Evolutionary conservation across 2,888 invertebrate genomes (phyloP), one percentile per base, ranked within the genome.

Genomic region (Oscheius sp.): DNA sequence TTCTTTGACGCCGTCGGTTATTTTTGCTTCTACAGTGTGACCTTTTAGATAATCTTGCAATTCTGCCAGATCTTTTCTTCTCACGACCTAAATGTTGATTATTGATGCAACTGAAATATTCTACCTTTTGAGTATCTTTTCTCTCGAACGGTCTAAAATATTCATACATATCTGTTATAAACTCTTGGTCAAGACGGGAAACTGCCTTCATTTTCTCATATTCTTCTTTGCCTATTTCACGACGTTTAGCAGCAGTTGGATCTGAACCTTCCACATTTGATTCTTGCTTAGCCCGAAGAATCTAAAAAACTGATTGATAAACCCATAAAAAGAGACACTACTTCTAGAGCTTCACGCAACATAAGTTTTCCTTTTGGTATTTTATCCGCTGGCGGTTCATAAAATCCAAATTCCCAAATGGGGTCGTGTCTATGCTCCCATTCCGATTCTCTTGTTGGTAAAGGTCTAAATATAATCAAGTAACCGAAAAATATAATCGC

Each of bases 131-230:
- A 18, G 75, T 75, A 23, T 83, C 82, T 25, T 78, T 78, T 55
- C 83, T 74, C 64, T 84, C 86, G 63, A 86, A 86, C 7, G 86
- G 86, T 16, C 86, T 76, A 76, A 86, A 86, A 66, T 82, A 86
- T 45, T 83, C 76, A 73, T 79, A 86, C 58, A 86, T 78, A n/a
- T 75, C 56, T 6, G 84, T 83, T 13, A 86, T 25, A 27, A 79
- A 77, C 45, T 81, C 84, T 7, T 56, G 13, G 45, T 84, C 83
- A 21, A 86, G 77, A 41, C 86, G 75, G 25, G 72, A 35, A 1
- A 78, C 74, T 3, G 78, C 84, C 46, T 73, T 68, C 43, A 76
- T 73, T 12, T 55, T 52, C 0, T 72, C 52, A 29, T 79, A 41
- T 9, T 69, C 18, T 55, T 78, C 71, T 9, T 66, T 58, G 9